Conservation (phyloP, 2,113 vertebrate species). For the Bolborhynchus lineola region DNA sequence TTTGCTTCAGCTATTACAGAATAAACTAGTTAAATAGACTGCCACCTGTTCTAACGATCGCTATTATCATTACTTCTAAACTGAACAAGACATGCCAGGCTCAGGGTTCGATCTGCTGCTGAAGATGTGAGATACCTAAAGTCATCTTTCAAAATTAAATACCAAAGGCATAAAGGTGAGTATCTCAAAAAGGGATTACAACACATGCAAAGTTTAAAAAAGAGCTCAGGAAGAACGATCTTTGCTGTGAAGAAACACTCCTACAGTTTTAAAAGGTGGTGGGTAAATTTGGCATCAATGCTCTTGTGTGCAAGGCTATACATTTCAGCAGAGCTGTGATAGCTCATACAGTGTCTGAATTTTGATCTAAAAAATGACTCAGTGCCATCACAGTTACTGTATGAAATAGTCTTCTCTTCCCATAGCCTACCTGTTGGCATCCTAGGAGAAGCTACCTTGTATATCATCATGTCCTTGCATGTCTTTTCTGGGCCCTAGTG, state of each 20-base stretch:
- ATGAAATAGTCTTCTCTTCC: neutral
- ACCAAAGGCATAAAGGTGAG: neutral
- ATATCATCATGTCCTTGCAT: accelerated
- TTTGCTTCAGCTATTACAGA: neutral
- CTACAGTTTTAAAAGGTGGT: neutral
- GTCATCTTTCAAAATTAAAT: constrained; percentile 8
- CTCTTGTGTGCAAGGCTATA: neutral
- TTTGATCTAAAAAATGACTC: neutral
- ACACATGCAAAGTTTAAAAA: neutral
- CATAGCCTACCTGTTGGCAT: neutral
- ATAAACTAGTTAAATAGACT: neutral
- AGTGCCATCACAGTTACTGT: neutral
- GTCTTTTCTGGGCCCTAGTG: neutral
- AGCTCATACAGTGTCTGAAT: neutral
- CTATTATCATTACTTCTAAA: neutral
- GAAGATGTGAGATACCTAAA: neutral
- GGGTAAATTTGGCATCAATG: neutral
- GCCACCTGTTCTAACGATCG: neutral
- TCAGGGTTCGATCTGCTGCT: neutral
- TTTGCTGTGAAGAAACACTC: neutral
- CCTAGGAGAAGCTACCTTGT: neutral
- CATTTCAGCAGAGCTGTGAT: neutral
- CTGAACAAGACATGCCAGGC: neutral
- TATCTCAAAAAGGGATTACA: neutral
- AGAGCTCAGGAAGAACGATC: neutral